Conservation (phyloP, 1,140 invertebrate genomes). For the Drosophila malerkotliana region DNA sequence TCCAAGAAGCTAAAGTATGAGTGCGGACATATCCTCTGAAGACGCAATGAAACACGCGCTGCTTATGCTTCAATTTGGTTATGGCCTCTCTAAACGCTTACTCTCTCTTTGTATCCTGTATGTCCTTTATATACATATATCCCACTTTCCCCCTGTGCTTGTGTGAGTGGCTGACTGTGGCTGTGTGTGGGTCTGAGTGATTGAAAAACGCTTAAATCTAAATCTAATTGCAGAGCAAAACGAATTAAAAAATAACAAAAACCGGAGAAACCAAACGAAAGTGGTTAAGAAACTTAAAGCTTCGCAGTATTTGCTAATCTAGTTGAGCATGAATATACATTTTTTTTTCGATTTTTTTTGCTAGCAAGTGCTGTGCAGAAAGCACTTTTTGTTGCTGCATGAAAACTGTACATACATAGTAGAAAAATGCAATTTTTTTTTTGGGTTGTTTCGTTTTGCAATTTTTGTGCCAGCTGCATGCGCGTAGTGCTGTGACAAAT, state of each 20-base stretch:
- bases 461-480: slow-evolving; percentile 56
- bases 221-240: slow-evolving; percentile 63
- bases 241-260: slow-evolving; percentile 33
- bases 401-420: slow-evolving; percentile 31
- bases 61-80: slow-evolving; percentile 77
- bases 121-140: neutral
- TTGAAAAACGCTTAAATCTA: slow-evolving; percentile 34
- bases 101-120: slow-evolving; percentile 28
- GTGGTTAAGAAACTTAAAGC: slow-evolving; percentile 73
- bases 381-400: slow-evolving; percentile 57
- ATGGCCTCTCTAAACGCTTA: slow-evolving; percentile 66
- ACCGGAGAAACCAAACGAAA: slow-evolving; percentile 32
- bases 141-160: slow-evolving; percentile 28
- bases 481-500: slow-evolving; percentile 63
- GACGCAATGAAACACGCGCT: slow-evolving; percentile 64
- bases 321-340: slow-evolving; percentile 63
- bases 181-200: slow-evolving; percentile 19
- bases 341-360: slow-evolving; percentile 10
- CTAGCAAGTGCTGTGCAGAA: slow-evolving; percentile 37
- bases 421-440: slow-evolving; percentile 29
- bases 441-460: slow-evolving; percentile 20
- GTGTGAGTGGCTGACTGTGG: neutral
- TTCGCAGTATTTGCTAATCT: slow-evolving; percentile 83
- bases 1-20: slow-evolving; percentile 30
- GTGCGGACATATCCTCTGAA: slow-evolving; percentile 37